Percentiles rank a stretch among this genome's conserved stretches.
Evolutionary conservation across 2,888 invertebrate genomes (phyloP).

Genomic region (Pycnomerus fuliginosus): DNA sequence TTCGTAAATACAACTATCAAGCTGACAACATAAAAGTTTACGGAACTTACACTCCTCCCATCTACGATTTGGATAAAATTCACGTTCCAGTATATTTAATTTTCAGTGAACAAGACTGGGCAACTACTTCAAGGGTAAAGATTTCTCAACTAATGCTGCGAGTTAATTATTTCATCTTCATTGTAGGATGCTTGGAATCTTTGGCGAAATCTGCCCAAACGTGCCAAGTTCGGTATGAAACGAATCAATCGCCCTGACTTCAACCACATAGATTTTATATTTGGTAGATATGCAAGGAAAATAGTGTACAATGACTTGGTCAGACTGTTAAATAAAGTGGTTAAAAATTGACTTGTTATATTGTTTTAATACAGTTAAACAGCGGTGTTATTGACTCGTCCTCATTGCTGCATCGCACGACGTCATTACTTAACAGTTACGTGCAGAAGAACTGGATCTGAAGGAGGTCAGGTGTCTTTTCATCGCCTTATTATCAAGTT

Average conservation of each 20-base stretch:
- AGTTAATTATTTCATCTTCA: too few relatives aligned
- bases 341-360: not conserved
- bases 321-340: slow-evolving; percentile 30
- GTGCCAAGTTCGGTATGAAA: slow-evolving; percentile 53
- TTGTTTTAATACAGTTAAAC: not conserved
- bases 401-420: slow-evolving; percentile 9
- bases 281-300: slow-evolving; percentile 60
- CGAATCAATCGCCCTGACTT: slow-evolving; percentile 63
- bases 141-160: too few relatives aligned
- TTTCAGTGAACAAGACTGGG: slow-evolving; percentile 60
- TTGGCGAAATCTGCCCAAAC: slow-evolving; percentile 57
- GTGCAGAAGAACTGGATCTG: slow-evolving; percentile 40
- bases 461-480: slow-evolving; percentile 23
- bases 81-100: slow-evolving; percentile 57
- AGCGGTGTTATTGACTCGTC: slow-evolving; percentile 7
- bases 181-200: slow-evolving; percentile 61
- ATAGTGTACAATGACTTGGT: slow-evolving; percentile 56
- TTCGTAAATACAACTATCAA: slow-evolving; percentile 57
- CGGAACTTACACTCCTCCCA: slow-evolving; percentile 55
- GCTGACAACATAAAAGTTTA: slow-evolving; percentile 53
- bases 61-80: slow-evolving; percentile 55
- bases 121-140: slow-evolving; percentile 50
- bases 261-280: slow-evolving; percentile 72
- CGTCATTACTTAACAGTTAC: slow-evolving; percentile 39
- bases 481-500: slow-evolving; percentile 42